These are phyloP conservation scores for Drosophila parabipectinata DNA, from an alignment of 1,140 invertebrate species.

Conservation along the genomic window DNA sequence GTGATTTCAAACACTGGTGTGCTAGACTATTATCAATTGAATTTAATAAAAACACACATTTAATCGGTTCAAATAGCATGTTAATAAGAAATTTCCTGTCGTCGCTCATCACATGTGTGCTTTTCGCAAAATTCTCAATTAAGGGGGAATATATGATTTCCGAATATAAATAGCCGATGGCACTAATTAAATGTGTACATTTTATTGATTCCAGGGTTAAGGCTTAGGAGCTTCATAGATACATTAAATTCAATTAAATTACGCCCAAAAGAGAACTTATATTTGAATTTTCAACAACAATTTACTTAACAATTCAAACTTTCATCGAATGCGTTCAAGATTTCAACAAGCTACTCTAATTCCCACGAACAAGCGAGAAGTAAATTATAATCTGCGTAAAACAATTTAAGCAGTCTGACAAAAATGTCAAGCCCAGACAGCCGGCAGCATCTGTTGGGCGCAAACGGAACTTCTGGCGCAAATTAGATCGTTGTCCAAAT, in stretches of 20 bases:
- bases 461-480: conserved; percentile 18
- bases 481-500: conserved; percentile 67
- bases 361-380: conserved; percentile 21
- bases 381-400: conserved; percentile 48
- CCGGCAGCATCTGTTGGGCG: conserved; percentile 13
- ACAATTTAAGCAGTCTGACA: conserved; percentile 44
- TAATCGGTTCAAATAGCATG: no score
- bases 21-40: not conserved
- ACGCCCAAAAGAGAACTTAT: not conserved
- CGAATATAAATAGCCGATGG: not conserved
- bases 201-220: not conserved
- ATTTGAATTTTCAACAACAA: not conserved
- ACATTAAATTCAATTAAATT: not conserved
- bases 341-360: conserved; percentile 30
- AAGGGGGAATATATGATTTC: not conserved
- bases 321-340: conserved; percentile 12
- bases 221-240: not conserved
- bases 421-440: conserved; percentile 29
- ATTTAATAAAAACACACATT: not conserved
- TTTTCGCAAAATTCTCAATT: not conserved
- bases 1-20: not conserved
- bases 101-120: not conserved
- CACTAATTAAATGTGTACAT: not conserved
- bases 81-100: not conserved
- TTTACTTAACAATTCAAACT: conserved; percentile 7